Percentiles rank a stretch among this genome's conserved stretches.
phyloP scores from a whole-genome alignment of 2,113 vertebrate genomes.

The Saguinus imperator region DNA sequence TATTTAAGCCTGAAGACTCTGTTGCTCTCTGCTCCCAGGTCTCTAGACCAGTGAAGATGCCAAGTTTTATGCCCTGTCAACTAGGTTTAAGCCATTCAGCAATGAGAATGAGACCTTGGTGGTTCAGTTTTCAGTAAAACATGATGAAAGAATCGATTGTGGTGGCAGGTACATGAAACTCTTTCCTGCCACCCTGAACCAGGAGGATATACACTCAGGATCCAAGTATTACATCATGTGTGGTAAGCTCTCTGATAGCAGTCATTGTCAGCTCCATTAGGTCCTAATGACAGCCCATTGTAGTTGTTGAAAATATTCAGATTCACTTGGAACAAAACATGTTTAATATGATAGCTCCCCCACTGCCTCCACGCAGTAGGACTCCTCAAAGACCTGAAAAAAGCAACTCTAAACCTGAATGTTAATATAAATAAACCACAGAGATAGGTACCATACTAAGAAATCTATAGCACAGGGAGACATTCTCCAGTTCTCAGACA shows the following conservation, averaged over 20 bases:
- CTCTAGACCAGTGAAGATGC: slow-evolving; percentile 89
- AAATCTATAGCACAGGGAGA: background rate
- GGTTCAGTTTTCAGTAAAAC: slow-evolving; percentile 89
- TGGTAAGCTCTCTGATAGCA: slow-evolving; percentile 79
- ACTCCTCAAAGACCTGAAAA: slow-evolving; percentile 34
- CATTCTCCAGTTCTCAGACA: background rate
- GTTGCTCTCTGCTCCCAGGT: slow-evolving; percentile 69
- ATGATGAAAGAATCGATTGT: slow-evolving; percentile 89
- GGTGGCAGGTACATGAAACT: slow-evolving; percentile 88
- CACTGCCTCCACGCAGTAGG: background rate
- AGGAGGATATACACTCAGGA: slow-evolving; percentile 87
- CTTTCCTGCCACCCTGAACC: slow-evolving; percentile 87
- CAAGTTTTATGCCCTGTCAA: slow-evolving; percentile 86
- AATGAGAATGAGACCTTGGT: slow-evolving; percentile 86
- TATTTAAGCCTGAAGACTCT: background rate
- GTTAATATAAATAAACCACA: slow-evolving; percentile 36
- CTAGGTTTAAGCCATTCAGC: slow-evolving; percentile 87
- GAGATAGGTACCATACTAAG: background rate
- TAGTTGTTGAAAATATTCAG: slow-evolving; percentile 4
- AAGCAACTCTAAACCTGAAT: slow-evolving; percentile 3
- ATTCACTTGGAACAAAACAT: background rate
- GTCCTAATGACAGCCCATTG: background rate
- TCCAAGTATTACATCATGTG: slow-evolving; percentile 90
- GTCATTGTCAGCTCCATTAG: background rate
- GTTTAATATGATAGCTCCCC: background rate